These are phyloP conservation scores for Argynnis bischoffii DNA, from an alignment of 2,888 invertebrate genomes.

Conservation along the genomic window DNA sequence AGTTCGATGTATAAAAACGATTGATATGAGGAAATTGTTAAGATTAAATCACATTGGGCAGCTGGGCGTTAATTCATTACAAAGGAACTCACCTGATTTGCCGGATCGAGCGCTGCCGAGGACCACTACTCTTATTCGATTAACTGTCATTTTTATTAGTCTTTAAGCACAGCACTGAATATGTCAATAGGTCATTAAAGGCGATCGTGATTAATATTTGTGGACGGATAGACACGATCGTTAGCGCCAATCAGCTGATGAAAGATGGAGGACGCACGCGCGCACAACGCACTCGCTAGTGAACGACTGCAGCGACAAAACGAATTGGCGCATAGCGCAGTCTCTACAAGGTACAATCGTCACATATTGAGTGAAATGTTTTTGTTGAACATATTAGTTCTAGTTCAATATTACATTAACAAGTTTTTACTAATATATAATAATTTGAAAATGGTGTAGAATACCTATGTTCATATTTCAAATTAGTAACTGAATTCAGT, in stretches of 20 bases:
- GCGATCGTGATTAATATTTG: slow-evolving; percentile 38
- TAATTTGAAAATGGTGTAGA: too few relatives aligned
- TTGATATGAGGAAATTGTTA: slow-evolving; percentile 43
- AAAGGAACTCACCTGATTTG: slow-evolving; percentile 86
- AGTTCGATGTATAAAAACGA: slow-evolving; percentile 41
- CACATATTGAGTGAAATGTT: slow-evolving; percentile 21
- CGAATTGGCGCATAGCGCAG: slow-evolving; percentile 72
- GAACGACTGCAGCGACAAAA: slow-evolving; percentile 71
- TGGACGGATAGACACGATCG: slow-evolving; percentile 49
- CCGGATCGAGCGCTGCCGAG: slow-evolving; percentile 88
- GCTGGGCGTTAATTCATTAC: slow-evolving; percentile 32
- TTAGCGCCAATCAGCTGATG: slow-evolving; percentile 68
- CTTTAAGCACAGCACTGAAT: slow-evolving; percentile 51
- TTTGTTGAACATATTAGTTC: slow-evolving; percentile 3
- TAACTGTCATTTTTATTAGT: slow-evolving; percentile 88
- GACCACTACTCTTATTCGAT: slow-evolving; percentile 90
- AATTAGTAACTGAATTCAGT: too few relatives aligned
- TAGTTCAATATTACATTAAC: neutral
- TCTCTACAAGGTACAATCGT: slow-evolving; percentile 53
- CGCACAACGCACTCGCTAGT: slow-evolving; percentile 77
- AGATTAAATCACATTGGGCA: slow-evolving; percentile 49
- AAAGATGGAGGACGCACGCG: slow-evolving; percentile 71
- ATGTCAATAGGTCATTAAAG: slow-evolving; percentile 48
- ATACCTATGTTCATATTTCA: too few relatives aligned
- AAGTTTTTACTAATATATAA: too few relatives aligned